Evolutionary conservation across 2,797 vertebrate genomes (phyloP).

Genomic region (Tolypeutes matacus): DNA sequence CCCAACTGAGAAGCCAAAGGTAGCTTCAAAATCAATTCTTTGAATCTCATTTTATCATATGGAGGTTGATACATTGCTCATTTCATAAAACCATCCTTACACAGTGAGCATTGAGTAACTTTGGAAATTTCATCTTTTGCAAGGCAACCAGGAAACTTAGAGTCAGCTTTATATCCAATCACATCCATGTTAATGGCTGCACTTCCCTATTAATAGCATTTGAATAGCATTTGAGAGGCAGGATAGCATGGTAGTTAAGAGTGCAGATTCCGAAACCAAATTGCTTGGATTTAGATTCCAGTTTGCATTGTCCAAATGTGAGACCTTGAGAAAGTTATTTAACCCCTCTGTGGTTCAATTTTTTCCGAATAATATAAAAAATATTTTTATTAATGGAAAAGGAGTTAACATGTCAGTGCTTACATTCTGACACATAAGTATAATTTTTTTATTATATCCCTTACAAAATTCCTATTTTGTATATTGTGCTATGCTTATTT

Average conservation of each 20-base stretch:
- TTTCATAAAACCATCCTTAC: conserved; percentile 23
- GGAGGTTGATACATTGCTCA: background rate
- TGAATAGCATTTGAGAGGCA: background rate
- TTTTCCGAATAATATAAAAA: background rate
- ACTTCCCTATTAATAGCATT: background rate
- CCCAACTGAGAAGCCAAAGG: background rate
- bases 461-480: background rate
- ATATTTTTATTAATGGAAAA: conserved; percentile 27
- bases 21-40: background rate
- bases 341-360: background rate
- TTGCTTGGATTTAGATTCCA: conserved; percentile 15
- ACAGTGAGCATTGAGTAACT: conserved; percentile 29
- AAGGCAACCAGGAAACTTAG: background rate
- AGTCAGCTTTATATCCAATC: background rate
- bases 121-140: background rate
- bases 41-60: background rate
- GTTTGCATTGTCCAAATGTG: background rate
- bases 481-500: background rate
- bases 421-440: background rate
- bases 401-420: background rate
- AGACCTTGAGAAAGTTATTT: conserved; percentile 27
- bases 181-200: background rate
- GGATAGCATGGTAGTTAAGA: background rate
- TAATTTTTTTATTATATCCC: background rate
- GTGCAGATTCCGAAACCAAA: background rate